Evolutionary conservation across 2,113 vertebrate genomes (phyloP).

Genomic region (Gobio gobio): DNA sequence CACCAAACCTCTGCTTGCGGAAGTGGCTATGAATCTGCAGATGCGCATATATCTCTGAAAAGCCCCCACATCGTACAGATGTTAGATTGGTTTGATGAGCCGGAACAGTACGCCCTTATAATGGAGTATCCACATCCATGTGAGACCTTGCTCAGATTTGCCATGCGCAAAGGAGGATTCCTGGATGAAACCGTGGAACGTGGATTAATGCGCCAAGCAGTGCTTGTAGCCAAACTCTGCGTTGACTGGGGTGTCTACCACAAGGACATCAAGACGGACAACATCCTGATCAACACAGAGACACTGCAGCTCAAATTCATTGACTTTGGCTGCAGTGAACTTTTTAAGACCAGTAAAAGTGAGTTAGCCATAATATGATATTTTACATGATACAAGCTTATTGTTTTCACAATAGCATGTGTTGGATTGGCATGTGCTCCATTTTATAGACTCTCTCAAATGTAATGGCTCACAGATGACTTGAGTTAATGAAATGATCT

Average conservation of each 20-base stretch:
- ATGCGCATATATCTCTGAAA: constrained; percentile 44
- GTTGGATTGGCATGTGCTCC: neutral
- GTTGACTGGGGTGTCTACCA: constrained; percentile 61
- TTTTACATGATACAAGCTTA: no score
- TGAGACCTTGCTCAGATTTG: constrained; percentile 62
- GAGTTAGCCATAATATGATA: neutral
- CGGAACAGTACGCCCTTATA: constrained; percentile 53
- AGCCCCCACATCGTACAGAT: constrained; percentile 61
- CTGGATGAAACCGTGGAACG: constrained; percentile 50
- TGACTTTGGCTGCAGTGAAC: constrained; percentile 69
- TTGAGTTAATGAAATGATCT: neutral
- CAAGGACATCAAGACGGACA: constrained; percentile 72
- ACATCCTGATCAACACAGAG: constrained; percentile 74
- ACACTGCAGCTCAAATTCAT: constrained; percentile 64
- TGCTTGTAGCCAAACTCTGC: constrained; percentile 62
- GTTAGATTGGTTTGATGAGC: constrained; percentile 66
- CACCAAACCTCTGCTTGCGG: constrained; percentile 50
- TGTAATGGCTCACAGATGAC: neutral
- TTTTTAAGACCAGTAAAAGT: neutral
- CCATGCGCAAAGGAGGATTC: neutral
- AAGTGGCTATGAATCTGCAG: constrained; percentile 64
- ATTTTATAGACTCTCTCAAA: neutral
- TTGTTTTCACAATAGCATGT: neutral
- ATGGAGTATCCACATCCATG: constrained; percentile 64
- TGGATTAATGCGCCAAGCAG: constrained; percentile 62